These are phyloP conservation scores for Tonatia bakeri DNA, from an alignment of 2,113 vertebrate species.

Conservation along the genomic window DNA sequence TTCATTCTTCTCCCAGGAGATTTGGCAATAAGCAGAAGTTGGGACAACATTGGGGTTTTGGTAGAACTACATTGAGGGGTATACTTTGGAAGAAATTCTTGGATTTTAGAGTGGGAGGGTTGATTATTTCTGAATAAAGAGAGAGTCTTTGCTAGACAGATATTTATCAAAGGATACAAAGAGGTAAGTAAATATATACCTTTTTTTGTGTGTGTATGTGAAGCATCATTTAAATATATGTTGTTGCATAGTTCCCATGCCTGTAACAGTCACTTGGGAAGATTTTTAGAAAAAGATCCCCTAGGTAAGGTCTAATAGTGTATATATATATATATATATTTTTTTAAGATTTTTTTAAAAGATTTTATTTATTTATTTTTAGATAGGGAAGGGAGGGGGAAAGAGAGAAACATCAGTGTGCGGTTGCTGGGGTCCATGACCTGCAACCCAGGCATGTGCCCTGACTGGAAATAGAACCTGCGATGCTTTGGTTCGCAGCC, in stretches of 20 bases:
- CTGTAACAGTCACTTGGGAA: not conserved
- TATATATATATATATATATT: too few relatives aligned
- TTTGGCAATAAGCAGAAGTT: not conserved
- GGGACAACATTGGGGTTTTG: not conserved
- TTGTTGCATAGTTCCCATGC: not conserved
- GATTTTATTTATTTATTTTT: too few relatives aligned
- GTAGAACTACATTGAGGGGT: not conserved
- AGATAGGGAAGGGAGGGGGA: too few relatives aligned
- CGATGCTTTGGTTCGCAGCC: too few relatives aligned
- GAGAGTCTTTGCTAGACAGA: not conserved
- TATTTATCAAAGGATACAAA: not conserved
- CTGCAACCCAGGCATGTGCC: too few relatives aligned
- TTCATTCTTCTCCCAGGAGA: not conserved
- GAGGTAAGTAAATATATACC: not conserved
- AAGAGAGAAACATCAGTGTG: too few relatives aligned
- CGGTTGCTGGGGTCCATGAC: too few relatives aligned
- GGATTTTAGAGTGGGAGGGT: not conserved
- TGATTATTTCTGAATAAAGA: not conserved
- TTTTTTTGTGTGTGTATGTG: not conserved
- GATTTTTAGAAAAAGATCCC: not conserved
- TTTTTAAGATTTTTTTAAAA: too few relatives aligned
- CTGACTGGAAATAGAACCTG: too few relatives aligned
- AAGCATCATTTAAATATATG: not conserved
- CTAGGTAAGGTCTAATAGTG: not conserved
- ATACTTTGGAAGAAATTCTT: conserved; percentile 11